A percentile compares a stretch with the other conserved stretches of the same genome.
These are phyloP conservation scores for Ophraella communa DNA, from an alignment of 2,888 invertebrate genomes.

Conservation along the genomic window DNA sequence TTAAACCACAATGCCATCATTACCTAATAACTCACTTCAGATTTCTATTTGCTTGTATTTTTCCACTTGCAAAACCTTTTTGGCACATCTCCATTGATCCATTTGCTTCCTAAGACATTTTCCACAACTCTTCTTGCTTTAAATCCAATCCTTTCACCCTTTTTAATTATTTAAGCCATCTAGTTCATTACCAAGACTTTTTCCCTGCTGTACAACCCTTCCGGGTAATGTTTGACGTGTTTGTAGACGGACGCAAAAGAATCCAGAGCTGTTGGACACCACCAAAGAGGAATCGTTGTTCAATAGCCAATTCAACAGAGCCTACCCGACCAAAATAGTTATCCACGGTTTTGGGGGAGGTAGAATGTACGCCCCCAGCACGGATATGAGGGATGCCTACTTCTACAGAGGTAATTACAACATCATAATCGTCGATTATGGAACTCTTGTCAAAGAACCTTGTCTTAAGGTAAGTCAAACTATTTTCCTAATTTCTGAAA, in stretches of 20 bases:
- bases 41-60: too few relatives aligned
- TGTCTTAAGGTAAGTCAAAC: slow-evolving; percentile 67
- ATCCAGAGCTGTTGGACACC: slow-evolving; percentile 76
- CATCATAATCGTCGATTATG: slow-evolving; percentile 87
- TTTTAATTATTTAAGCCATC: too few relatives aligned
- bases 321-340: slow-evolving; percentile 83
- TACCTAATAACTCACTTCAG: too few relatives aligned
- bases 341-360: slow-evolving; percentile 93
- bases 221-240: too few relatives aligned
- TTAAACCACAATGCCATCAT: too few relatives aligned
- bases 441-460: slow-evolving; percentile 79
- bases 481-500: background rate
- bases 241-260: slow-evolving; percentile 74
- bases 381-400: slow-evolving; percentile 83
- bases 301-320: slow-evolving; percentile 77
- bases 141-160: too few relatives aligned
- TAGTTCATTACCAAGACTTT: too few relatives aligned
- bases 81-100: too few relatives aligned
- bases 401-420: slow-evolving; percentile 82
- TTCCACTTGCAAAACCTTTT: too few relatives aligned
- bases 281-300: slow-evolving; percentile 73
- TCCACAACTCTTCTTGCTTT: too few relatives aligned
- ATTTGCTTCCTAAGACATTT: too few relatives aligned
- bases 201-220: too few relatives aligned
- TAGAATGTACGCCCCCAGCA: slow-evolving; percentile 80